Percentiles rank a stretch among this genome's conserved stretches.
Evolutionary conservation across 2,888 invertebrate species (phyloP).

Genomic region (Tetragnatha montana): DNA sequence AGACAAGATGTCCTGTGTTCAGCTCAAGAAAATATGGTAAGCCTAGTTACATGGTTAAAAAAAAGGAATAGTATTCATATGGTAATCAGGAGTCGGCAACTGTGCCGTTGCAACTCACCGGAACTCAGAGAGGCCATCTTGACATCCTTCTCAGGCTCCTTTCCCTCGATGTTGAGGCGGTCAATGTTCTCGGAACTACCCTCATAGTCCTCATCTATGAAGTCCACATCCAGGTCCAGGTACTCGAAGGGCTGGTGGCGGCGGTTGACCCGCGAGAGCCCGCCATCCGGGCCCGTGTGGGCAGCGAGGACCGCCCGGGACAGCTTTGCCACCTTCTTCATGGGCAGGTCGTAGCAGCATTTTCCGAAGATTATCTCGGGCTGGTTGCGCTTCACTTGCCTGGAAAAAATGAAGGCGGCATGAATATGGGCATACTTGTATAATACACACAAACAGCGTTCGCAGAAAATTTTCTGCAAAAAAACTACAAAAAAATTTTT

Average conservation of each 20-base stretch:
- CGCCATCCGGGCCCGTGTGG: conserved; percentile 88
- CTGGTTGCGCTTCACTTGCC: conserved; percentile 71
- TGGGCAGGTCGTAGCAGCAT: conserved; percentile 84
- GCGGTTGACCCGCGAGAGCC: conserved; percentile 84
- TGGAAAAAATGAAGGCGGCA: conserved; percentile 14
- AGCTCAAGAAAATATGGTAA: no score
- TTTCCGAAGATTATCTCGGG: conserved; percentile 83
- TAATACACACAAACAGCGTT: not conserved
- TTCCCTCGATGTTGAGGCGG: conserved; percentile 54
- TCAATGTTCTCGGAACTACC: conserved; percentile 64
- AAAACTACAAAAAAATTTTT: not conserved
- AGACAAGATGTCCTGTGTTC: no score
- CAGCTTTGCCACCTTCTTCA: conserved; percentile 78
- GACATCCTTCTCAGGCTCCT: conserved; percentile 24
- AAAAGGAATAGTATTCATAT: no score
- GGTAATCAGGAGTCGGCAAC: no score
- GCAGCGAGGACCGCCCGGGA: conserved; percentile 81
- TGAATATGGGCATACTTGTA: not conserved
- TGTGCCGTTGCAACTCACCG: no score
- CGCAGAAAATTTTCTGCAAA: no score
- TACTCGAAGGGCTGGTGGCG: conserved; percentile 81
- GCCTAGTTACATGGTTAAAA: no score
- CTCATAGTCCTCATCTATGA: conserved; percentile 80
- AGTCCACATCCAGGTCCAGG: conserved; percentile 83
- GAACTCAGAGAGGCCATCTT: not conserved